Percentiles rank a stretch among this genome's conserved stretches.
These are phyloP conservation scores for Pollenia amentaria DNA, from an alignment of 2,888 invertebrate genomes.

Conservation along the genomic window DNA sequence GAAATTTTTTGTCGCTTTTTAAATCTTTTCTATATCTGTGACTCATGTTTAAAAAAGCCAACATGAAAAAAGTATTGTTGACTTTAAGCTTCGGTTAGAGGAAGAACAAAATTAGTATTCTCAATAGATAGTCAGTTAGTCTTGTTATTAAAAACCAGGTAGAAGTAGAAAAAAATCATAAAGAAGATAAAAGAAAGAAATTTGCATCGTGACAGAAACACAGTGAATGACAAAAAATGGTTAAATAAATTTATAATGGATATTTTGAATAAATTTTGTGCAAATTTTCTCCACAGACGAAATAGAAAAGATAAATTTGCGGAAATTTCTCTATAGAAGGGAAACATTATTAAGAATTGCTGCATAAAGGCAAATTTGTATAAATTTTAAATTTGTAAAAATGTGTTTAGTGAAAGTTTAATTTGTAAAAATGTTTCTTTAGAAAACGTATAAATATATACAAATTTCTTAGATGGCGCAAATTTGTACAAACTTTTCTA, in stretches of 20 bases:
- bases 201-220: constrained; percentile 12
- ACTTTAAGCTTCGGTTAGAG: neutral
- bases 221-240: neutral
- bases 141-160: constrained; percentile 9
- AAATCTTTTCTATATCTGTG: constrained; percentile 8
- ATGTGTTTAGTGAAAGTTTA: no score
- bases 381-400: no score
- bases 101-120: constrained; percentile 40
- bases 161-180: constrained; percentile 9
- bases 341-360: neutral
- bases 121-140: neutral
- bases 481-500: no score
- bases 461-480: no score
- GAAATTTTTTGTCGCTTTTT: neutral
- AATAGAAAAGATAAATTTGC: no score
- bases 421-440: no score
- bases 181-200: constrained; percentile 10
- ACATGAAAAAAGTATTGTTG: neutral
- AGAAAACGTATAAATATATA: no score
- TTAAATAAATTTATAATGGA: neutral
- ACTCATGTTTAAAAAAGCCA: constrained; percentile 20
- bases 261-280: no score
- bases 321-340: no score
- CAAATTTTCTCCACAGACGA: no score
- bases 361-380: neutral